These are phyloP conservation scores for Peromyscus nudipes DNA, from an alignment of 2,797 vertebrate species.

Conservation along the genomic window DNA sequence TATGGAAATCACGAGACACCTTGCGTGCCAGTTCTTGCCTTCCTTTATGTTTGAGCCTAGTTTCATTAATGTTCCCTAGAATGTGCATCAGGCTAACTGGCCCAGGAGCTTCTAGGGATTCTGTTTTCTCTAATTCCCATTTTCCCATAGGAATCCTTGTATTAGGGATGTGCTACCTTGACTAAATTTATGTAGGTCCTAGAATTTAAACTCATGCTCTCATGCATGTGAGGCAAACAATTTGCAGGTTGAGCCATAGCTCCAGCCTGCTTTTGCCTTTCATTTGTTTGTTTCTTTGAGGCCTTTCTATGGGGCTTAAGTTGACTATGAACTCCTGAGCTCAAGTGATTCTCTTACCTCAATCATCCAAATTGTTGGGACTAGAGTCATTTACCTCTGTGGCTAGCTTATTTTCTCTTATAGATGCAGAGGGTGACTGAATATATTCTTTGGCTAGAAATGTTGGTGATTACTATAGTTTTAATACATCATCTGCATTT, in stretches of 20 bases:
- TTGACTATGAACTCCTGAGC: background rate
- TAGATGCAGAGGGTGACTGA: background rate
- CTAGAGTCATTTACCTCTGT: too few relatives aligned
- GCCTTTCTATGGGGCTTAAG: too few relatives aligned
- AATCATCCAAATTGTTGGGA: background rate
- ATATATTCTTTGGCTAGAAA: background rate
- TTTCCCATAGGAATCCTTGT: background rate
- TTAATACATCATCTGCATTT: background rate
- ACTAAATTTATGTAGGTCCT: background rate
- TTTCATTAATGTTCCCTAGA: background rate
- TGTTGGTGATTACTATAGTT: background rate
- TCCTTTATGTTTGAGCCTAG: background rate
- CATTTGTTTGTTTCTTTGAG: background rate
- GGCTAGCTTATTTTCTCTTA: background rate
- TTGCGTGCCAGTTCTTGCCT: background rate
- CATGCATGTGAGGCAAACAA: background rate
- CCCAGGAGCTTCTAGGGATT: background rate
- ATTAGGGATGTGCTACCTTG: background rate
- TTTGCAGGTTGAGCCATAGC: background rate
- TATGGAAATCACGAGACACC: background rate
- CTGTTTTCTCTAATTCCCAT: background rate
- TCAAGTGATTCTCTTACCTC: background rate
- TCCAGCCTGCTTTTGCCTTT: background rate
- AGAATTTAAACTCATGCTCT: background rate
- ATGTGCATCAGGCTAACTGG: background rate